These are phyloP conservation scores for Colinus virginianus DNA, from an alignment of 2,113 vertebrate species.

Conservation along the genomic window DNA sequence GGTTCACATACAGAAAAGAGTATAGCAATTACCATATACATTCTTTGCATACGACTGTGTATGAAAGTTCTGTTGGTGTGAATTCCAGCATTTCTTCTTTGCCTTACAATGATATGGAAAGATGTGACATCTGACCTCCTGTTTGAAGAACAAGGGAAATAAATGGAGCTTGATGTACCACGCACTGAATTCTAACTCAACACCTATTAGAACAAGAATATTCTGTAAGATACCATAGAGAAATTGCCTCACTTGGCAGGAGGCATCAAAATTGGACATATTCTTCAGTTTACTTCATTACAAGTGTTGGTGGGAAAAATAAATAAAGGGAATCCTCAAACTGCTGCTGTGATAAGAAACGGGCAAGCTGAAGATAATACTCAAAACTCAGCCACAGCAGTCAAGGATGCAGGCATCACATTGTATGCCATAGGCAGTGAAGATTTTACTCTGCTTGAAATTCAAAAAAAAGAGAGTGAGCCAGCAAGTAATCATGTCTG, in stretches of 20 bases:
- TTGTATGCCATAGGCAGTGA: constrained; percentile 55
- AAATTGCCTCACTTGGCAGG: constrained; percentile 38
- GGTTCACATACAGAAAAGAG: background rate
- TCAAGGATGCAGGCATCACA: constrained; percentile 52
- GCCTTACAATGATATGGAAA: background rate
- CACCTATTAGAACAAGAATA: constrained; percentile 7
- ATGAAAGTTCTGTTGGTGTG: background rate
- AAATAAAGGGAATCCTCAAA: constrained; percentile 30
- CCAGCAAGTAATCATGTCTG: constrained; percentile 75
- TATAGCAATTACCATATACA: background rate
- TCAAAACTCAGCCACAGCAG: background rate
- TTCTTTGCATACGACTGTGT: background rate
- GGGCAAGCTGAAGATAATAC: constrained; percentile 45
- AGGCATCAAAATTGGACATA: constrained; percentile 36
- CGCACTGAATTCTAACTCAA: constrained; percentile 55
- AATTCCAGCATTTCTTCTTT: background rate
- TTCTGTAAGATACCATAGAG: constrained; percentile 46
- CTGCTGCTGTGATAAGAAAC: constrained; percentile 57
- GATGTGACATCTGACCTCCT: background rate
- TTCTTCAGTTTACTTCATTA: constrained; percentile 66
- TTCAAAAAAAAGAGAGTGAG: constrained; percentile 75
- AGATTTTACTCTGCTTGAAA: constrained; percentile 53
- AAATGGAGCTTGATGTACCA: background rate
- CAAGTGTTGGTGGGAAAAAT: constrained; percentile 19
- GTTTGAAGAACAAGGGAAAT: background rate